Conservation (phyloP, 53 echinoderm and acorn worm genomes). For the Hippasteria phrygiana region DNA sequence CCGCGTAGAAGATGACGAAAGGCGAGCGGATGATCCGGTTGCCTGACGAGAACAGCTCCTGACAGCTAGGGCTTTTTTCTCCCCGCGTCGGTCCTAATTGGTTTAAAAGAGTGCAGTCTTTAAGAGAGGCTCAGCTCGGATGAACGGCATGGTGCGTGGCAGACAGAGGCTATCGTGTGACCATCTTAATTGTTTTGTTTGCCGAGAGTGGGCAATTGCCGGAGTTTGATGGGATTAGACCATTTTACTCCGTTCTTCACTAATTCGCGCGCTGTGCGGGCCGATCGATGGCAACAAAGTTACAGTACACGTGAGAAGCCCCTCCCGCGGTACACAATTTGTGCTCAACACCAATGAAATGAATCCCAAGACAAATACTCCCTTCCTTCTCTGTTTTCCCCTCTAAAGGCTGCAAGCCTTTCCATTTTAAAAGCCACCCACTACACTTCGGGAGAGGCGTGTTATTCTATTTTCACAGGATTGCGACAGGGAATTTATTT, state of each 20-base stretch:
- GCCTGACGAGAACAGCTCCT: constrained; percentile 41
- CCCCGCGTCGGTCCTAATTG: constrained; percentile 43
- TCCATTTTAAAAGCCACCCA: constrained; percentile 52
- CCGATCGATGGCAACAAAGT: constrained; percentile 61
- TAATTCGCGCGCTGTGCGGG: constrained; percentile 22
- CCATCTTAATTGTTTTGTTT: constrained; percentile 66
- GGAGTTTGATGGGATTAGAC: constrained; percentile 63
- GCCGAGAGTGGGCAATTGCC: constrained; percentile 62
- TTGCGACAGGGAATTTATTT: constrained; percentile 41
- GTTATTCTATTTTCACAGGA: constrained; percentile 44
- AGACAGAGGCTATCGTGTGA: constrained; percentile 57
- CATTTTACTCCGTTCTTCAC: constrained; percentile 59
- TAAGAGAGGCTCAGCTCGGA: constrained; percentile 26
- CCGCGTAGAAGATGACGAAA: constrained; percentile 18
- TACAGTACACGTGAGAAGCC: constrained; percentile 41
- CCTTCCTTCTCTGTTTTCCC: neutral
- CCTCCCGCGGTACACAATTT: constrained; percentile 43
- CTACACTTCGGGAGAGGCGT: constrained; percentile 17
- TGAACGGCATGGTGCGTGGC: constrained; percentile 50
- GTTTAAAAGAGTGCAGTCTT: constrained; percentile 56
- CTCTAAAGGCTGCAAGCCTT: constrained; percentile 42
- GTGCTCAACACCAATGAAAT: constrained; percentile 50
- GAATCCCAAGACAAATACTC: constrained; percentile 60
- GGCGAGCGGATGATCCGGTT: constrained; percentile 47
- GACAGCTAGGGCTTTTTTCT: constrained; percentile 57